Percentiles rank a stretch among this genome's conserved stretches.
These are phyloP conservation scores for pig (Sus scrofa) DNA, from an alignment of 2,113 vertebrate species.

Conservation along the genomic window T2T-Sscrofa CM000818.6:87326501-87327000, in stretches of 20 bases:
- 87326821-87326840: too few relatives aligned
- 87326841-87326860: neutral
- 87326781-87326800: neutral
- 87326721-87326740: neutral
- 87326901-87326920: neutral
- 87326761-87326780: neutral
- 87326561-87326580: neutral
- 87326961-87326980: neutral
- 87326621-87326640: neutral
- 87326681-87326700: neutral
- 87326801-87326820: too few relatives aligned
- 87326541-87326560: neutral
- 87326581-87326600: neutral
- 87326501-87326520: neutral
- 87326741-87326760: neutral
- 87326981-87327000: neutral
- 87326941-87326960: neutral
- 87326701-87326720: neutral
- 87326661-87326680: neutral
- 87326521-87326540: neutral
- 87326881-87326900: neutral
- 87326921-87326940: neutral
- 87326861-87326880: neutral
- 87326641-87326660: neutral
- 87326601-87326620: neutral